Evolutionary conservation across 2,888 invertebrate genomes (phyloP), one percentile per base, ranked within the genome.

Genomic region (Drosophila antonietae): DNA sequence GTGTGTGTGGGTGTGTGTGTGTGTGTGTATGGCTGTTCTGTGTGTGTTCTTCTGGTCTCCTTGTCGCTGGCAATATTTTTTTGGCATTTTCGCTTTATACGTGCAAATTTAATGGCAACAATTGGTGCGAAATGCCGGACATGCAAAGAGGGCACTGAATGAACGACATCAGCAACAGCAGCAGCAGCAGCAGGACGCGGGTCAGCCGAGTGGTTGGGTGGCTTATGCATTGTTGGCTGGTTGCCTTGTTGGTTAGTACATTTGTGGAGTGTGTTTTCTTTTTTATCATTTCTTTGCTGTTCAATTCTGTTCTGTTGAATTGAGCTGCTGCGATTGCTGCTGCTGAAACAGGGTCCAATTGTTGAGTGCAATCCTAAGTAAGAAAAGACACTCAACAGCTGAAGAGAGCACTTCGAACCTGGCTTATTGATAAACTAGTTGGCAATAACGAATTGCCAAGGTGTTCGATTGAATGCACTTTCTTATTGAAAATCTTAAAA

Each of bases 121-220:
- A 89, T 85, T 85, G 89, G 89, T 88, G 83, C 75, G 90, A 83
- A 90, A 90, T 85, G 79, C 83, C 82, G 90, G 88, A 88, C 89
- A 90, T 84, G 77, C 81, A 77, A 60, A 64, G 65, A 68, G 64
- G 69, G 67, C 76, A 73, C 66, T 62, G 70, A 65, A 74, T 68
- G 65, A 75, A 76, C 69, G 79, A 83, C 80, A 82, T 56, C 72
- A 67, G 57, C 78, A 71, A n/a, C 72, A 77, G 66, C 64, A 47
- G 43, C 67, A 51, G 49, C 47, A 51, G 31, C 43, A 47, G 33
- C n/a, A 58, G 58, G 28, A 52, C 49, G 12, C 52, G 66, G 55
- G 60, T 44, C 66, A 65, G 56, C 46, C 46, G 46, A 18, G 47
- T 73, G 61, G 73, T 53, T 76, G 73, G 73, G 52, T 78, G 71